These are phyloP conservation scores for Corapipo altera DNA, from an alignment of 2,113 vertebrate species.

Conservation along the genomic window DNA sequence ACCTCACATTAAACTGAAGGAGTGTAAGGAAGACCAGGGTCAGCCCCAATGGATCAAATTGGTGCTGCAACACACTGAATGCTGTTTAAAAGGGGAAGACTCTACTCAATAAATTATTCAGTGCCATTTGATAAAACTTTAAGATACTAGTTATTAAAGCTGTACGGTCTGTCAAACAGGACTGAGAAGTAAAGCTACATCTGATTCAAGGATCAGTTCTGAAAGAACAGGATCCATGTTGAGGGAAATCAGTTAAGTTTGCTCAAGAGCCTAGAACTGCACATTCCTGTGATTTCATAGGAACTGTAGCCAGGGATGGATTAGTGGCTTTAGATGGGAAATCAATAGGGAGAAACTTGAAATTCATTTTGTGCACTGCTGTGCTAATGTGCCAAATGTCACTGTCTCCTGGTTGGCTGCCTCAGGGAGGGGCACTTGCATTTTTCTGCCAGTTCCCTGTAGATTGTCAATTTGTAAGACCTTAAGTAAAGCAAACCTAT, in stretches of 20 bases:
- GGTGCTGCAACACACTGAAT: background rate
- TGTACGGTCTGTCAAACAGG: background rate
- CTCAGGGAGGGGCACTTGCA: background rate
- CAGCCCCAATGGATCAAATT: background rate
- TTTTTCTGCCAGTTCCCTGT: background rate
- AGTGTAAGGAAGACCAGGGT: background rate
- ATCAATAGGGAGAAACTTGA: background rate
- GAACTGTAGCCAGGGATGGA: background rate
- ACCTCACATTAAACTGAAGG: background rate
- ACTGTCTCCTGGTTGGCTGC: background rate
- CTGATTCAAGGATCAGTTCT: background rate
- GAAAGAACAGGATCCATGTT: background rate
- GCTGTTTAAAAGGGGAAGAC: background rate
- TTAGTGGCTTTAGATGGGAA: background rate
- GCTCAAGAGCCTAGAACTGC: background rate
- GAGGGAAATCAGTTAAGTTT: background rate
- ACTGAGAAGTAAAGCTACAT: fast-evolving
- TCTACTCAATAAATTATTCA: background rate
- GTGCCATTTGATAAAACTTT: background rate
- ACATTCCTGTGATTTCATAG: background rate
- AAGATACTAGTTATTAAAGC: background rate
- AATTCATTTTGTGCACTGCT: background rate
- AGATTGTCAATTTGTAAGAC: background rate
- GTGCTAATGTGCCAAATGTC: background rate
- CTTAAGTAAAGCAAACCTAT: background rate